phyloP scores from a whole-genome alignment of 2,113 vertebrate species.

The Toxotes jaculatrix region DNA sequence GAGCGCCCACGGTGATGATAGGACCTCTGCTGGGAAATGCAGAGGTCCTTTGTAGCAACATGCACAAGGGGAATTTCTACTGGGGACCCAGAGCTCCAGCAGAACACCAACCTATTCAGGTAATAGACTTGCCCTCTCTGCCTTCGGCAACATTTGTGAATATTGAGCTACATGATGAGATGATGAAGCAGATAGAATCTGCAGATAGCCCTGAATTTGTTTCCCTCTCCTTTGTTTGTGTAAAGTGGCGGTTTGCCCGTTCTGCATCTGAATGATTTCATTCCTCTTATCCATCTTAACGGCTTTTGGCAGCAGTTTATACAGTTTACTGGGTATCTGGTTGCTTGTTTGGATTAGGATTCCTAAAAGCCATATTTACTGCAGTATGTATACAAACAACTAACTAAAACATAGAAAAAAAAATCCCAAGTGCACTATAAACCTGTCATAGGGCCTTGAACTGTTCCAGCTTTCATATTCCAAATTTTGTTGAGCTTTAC shows the following conservation, averaged over 20 bases:
- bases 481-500: background rate
- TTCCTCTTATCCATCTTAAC: slow-evolving; percentile 19
- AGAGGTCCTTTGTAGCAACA: background rate
- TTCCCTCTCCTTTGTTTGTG: slow-evolving; percentile 44
- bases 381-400: slow-evolving; percentile 22
- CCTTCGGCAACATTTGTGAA: background rate
- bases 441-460: slow-evolving; percentile 4
- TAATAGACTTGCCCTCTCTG: slow-evolving; percentile 6
- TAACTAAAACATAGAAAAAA: background rate
- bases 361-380: slow-evolving; percentile 36
- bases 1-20: slow-evolving; percentile 12
- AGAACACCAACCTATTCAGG: background rate
- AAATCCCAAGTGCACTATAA: background rate
- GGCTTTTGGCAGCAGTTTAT: slow-evolving; percentile 21
- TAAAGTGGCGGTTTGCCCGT: slow-evolving; percentile 22
- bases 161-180: slow-evolving; percentile 10
- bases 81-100: slow-evolving; percentile 1
- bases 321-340: slow-evolving; percentile 32
- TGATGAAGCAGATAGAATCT: slow-evolving; percentile 14
- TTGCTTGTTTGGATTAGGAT: slow-evolving; percentile 54
- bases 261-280: slow-evolving; percentile 41
- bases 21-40: slow-evolving; percentile 34
- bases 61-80: slow-evolving; percentile 2
- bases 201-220: background rate
- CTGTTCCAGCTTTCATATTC: background rate